Base-by-base conservation (phyloP, 2,113 vertebrate genomes). In the Brachirus orientalis region DNA sequence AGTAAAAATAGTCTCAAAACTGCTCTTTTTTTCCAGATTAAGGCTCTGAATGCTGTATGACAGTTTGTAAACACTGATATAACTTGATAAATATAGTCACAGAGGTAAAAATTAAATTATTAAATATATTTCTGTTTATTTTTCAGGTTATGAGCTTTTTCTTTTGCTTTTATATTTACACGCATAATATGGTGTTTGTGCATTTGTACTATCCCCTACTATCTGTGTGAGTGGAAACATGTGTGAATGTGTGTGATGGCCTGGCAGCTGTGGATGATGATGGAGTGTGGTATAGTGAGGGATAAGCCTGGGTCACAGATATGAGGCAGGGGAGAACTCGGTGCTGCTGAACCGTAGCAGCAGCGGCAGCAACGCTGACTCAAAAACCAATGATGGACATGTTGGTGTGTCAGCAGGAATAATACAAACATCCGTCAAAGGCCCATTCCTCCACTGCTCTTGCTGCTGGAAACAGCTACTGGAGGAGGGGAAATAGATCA, bases 401-500 rank as follows among this genome's bases (percentile, higher is more conserved):
- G 19, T 22, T 41, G 56, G 58, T 48, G 86, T 80, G 81, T 80
- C 80, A 83, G 80, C 82, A 38, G 36, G 20, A 57, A 79, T 64
- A 83, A 87, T 54, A 70, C 75, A 83, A 83, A 76, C 85, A 87
- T 88, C 78, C 22, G 64, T 89, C 89, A 88, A 43, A 55, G 75
- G 46, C 56, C 57, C 10, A 11, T 67, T 71, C 40, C 57, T 68
- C 57, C 44, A 52, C 58, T 63, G 52, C 48, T 22, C 64, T 73
- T 16, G 61, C 72, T 28, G 73, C 67, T 18, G 40, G 22, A 45
- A 12, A n/a, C 38, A 47, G 65, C 36, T 2, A 0, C 18, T 44
- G 1, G 22, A 38, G 59, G 47, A 44, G 50, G 65, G 60, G 52
- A 56, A 62, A 79, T 43, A 19, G 72, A 63, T 84, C 52, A 61